Base-by-base conservation (phyloP, 1,140 invertebrate species). In the Anthonomus grandis region DNA sequence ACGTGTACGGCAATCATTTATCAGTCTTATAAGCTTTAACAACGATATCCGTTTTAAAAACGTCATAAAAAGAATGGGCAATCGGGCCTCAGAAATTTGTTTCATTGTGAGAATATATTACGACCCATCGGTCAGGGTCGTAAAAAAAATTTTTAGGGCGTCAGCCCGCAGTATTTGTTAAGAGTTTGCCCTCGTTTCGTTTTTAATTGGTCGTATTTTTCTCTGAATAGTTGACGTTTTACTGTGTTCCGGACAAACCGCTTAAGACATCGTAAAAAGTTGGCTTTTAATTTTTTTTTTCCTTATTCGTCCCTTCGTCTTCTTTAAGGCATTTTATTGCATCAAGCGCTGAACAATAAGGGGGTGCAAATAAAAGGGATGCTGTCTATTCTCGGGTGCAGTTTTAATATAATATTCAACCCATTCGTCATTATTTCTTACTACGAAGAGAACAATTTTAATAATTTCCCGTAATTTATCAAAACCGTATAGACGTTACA, bases 201-300 rank as follows among this genome's bases (percentile, higher is more conserved):
- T 49, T 53, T 57, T 57, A 57, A 57, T 57, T 57, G 55, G 47
- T 58, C 56, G 56, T 58, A 58, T 58, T 58, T 58, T 51, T 51
- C 47, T 58, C 47, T 48, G 56, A 47, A 51, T 51, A 46, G 56
- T 44, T 52, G 56, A 51, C 56, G 56, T 58, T 58, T 58, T 45
- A 45, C 49, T 51, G 49, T 46, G 24, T 27, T 13, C 21, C 38
- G 47, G 56, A 58, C 56, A 51, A 51, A 58, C 56, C 56, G 45
- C 56, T 58, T 56, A 41, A 56, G 54, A 56, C 34, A 37, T 46
- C 54, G 44, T 56, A 56, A 56, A 56, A 48, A 56, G 45, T 38
- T 41, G 42, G 19, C 37, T 48, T 56, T 56, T 48, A 56, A 48
- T 56, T 57, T 46, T 49, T 21, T 19, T 50, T 79, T 79, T 49